Percentiles rank a stretch among this genome's conserved stretches.
Conservation (phyloP, 64 coral and sea anemone genomes). For the Actinia equina region DNA sequence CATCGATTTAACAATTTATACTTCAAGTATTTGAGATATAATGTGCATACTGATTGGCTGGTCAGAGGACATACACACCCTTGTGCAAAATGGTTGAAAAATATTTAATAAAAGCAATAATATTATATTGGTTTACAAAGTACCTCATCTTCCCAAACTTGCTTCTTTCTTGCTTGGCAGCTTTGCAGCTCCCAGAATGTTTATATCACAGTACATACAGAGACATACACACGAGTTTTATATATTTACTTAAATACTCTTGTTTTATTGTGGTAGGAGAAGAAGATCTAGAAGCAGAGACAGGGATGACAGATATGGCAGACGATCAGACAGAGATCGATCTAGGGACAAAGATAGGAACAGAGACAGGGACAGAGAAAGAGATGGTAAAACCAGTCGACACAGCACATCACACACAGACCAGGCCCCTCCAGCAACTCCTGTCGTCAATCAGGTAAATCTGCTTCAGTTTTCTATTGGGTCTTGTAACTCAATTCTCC, state of each 20-base stretch:
- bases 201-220: too few relatives aligned
- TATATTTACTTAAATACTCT: background rate
- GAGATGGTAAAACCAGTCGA: constrained; percentile 35
- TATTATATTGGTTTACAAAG: too few relatives aligned
- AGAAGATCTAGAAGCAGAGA: constrained; percentile 52
- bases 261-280: constrained; percentile 17
- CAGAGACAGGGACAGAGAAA: constrained; percentile 20
- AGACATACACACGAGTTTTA: background rate
- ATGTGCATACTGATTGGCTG: too few relatives aligned
- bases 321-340: constrained; percentile 15
- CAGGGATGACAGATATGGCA: constrained; percentile 29
- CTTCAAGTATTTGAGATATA: too few relatives aligned
- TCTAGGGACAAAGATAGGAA: constrained; percentile 27
- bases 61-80: too few relatives aligned
- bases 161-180: too few relatives aligned
- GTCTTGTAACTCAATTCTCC: too few relatives aligned
- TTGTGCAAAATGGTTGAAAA: too few relatives aligned
- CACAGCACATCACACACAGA: constrained; percentile 64
- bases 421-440: constrained; percentile 68
- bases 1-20: background rate
- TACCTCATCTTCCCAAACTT: too few relatives aligned
- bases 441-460: constrained; percentile 72
- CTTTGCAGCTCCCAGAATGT: background rate
- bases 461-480: too few relatives aligned
- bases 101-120: too few relatives aligned